phyloP scores from a whole-genome alignment of 2,888 invertebrate species.

The Habroteleia sp. region DNA sequence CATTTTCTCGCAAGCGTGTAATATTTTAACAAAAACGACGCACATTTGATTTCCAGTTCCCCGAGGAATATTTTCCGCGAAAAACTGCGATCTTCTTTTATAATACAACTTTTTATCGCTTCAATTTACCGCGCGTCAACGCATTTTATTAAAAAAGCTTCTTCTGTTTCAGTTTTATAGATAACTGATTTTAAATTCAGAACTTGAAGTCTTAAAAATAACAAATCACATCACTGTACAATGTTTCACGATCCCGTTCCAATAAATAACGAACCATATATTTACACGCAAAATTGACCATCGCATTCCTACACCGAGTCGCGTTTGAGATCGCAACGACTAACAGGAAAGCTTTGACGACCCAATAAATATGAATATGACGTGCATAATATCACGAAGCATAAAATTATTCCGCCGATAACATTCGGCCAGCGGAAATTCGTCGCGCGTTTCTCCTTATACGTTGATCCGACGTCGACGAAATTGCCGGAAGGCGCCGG shows the following conservation, averaged over 20 bases:
- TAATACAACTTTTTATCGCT: too few species aligned
- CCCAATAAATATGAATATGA: constrained; percentile 9
- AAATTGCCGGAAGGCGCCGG: constrained; percentile 50
- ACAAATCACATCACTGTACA: not conserved
- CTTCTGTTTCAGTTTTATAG: too few species aligned
- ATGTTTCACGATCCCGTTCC: not conserved
- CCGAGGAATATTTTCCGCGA: too few species aligned
- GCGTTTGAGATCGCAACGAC: not conserved
- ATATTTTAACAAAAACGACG: too few species aligned
- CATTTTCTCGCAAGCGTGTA: too few species aligned
- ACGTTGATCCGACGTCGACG: constrained; percentile 15
- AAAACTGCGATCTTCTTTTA: too few species aligned
- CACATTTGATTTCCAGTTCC: too few species aligned
- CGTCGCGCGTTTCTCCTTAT: constrained; percentile 33
- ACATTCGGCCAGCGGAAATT: constrained; percentile 16
- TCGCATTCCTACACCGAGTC: not conserved
- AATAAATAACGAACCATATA: not conserved
- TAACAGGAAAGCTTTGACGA: not conserved
- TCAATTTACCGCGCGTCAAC: too few species aligned
- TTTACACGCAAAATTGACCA: not conserved
- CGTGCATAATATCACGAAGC: not conserved
- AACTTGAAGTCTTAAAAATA: not conserved
- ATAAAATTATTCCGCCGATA: not conserved
- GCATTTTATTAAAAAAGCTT: too few species aligned
- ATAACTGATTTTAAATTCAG: too few species aligned